Percentiles rank a stretch among this genome's conserved stretches.
These are phyloP conservation scores for Morone saxatilis DNA, from an alignment of 2,113 vertebrate genomes.

Conservation along the genomic window DNA sequence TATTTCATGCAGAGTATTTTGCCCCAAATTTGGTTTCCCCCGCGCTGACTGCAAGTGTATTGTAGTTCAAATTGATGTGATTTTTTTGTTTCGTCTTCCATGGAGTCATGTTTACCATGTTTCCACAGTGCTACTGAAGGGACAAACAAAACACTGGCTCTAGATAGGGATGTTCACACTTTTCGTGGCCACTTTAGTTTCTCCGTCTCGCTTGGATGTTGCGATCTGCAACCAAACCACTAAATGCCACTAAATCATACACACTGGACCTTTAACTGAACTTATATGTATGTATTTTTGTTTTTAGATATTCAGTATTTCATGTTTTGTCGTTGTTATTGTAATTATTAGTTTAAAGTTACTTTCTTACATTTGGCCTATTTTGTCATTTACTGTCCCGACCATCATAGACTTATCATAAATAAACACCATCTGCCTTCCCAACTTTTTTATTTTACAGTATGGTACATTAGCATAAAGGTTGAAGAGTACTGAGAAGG, in stretches of 20 bases:
- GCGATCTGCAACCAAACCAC: too few relatives aligned
- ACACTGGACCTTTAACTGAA: background rate
- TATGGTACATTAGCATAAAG: too few relatives aligned
- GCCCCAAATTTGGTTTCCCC: background rate
- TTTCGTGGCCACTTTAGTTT: too few relatives aligned
- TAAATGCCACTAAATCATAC: too few relatives aligned
- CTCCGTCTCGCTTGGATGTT: too few relatives aligned
- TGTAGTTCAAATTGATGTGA: background rate
- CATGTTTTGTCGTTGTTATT: background rate
- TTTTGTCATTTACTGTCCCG: background rate
- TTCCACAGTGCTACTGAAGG: too few relatives aligned
- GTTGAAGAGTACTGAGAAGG: too few relatives aligned
- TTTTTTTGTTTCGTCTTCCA: background rate
- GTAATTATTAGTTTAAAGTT: background rate
- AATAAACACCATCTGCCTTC: too few relatives aligned
- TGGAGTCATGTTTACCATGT: too few relatives aligned
- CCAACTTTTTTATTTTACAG: too few relatives aligned
- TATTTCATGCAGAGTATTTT: background rate
- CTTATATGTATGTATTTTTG: background rate
- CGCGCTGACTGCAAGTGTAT: background rate
- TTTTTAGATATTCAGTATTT: background rate
- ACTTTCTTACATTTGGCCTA: background rate
- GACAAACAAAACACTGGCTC: too few relatives aligned
- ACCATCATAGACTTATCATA: background rate
- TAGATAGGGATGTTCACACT: too few relatives aligned